Evolutionary conservation across 2,113 vertebrate species (phyloP).

Genomic region (Rhinichthys klamathensis): DNA sequence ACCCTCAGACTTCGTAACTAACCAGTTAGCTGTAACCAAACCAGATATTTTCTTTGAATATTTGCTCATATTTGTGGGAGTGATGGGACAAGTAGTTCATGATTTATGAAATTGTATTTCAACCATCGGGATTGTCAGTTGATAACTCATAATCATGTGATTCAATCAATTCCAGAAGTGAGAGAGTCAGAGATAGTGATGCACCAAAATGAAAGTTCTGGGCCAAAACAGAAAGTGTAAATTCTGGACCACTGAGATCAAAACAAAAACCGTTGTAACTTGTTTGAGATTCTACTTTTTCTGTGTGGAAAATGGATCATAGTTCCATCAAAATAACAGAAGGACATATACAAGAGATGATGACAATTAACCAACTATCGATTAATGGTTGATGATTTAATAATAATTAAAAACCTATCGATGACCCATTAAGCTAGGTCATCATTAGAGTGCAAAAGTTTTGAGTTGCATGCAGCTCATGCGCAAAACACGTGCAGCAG

Average conservation of each 20-base stretch:
- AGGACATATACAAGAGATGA: too few species aligned
- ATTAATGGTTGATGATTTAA: too few species aligned
- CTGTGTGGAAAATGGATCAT: not conserved
- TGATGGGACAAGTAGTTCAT: not conserved
- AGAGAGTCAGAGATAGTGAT: not conserved
- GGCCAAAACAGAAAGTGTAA: not conserved
- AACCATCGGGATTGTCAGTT: not conserved
- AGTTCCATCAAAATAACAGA: not conserved
- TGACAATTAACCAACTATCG: too few species aligned
- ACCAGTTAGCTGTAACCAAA: conserved; percentile 8
- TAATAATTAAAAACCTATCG: too few species aligned
- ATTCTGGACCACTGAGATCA: not conserved
- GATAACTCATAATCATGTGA: not conserved
- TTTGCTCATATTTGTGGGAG: too few species aligned
- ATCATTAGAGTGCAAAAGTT: too few species aligned
- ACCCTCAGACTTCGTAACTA: not conserved
- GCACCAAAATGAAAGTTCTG: not conserved
- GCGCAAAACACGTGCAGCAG: too few species aligned
- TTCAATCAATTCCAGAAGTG: not conserved
- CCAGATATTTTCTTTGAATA: not conserved
- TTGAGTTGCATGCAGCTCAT: too few species aligned
- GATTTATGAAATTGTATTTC: not conserved
- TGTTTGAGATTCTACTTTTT: not conserved
- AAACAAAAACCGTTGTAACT: not conserved
- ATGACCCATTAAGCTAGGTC: too few species aligned